Base-by-base conservation (phyloP, 2,113 vertebrate genomes). In the Talpa occidentalis region DNA sequence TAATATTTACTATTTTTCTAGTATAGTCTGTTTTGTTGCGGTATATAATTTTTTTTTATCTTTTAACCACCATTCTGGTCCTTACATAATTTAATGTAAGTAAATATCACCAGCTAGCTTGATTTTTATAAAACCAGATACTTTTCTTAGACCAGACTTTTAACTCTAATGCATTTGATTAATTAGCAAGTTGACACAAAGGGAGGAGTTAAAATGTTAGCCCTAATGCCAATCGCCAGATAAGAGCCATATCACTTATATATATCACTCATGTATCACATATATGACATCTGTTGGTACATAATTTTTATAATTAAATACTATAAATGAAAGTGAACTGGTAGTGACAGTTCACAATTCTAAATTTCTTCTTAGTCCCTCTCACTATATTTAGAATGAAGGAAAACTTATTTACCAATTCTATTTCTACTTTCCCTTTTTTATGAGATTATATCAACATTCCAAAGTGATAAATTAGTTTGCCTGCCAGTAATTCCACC, bases 131-230 rank as follows among this genome's bases (percentile, higher is more conserved):
- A 95, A 94, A 90, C 32, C n/a, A 88, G 56, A 15, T 73, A 44
- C 82, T 87, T 93, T 81, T 91, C 70, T 90, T 94, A 67, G 26
- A 40, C 17, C 93, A 47, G 56, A 76, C 35, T 73, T 95, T 92
- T 70, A 83, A 32, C 32, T 47, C 30, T 81, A 81, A 81, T 79
- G 24, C 5, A 72, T 90, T 70, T 94, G 73, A 70, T 16, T 85
- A 91, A 83, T 93, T 78, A 93, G 44, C 47, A 80, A 49, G 35
- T 91, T 66, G 32, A 54, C 12, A 49, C 21, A 86, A 60, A 84
- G 42, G 37, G 35, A 79, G 22, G 24, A 22, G 42, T 91, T 67
- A 76, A 70, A 85, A 37, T 42, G 64, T 56, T 69, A 67, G 67
- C 35, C 49, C n/a, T 88, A 37, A 24, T 91, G 17, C 30, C 83